phyloP scores from a whole-genome alignment of 2,113 vertebrate species.

The Stigmatopora nigra region DNA sequence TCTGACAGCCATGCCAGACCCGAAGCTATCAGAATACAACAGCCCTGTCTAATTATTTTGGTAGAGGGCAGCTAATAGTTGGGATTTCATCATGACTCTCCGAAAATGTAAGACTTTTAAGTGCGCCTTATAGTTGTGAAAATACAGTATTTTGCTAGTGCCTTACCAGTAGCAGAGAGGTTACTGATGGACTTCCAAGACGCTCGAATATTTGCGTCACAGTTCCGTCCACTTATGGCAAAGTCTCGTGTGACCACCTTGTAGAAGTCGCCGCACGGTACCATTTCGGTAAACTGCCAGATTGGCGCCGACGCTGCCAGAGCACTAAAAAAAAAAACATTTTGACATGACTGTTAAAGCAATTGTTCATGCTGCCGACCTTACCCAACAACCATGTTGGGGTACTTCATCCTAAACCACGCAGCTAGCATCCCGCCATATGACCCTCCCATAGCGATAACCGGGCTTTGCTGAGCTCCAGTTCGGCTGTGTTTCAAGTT shows the following conservation, averaged over 20 bases:
- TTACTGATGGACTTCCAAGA: constrained; percentile 83
- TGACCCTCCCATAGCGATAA: constrained; percentile 89
- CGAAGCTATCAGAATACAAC: constrained; percentile 56
- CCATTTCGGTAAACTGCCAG: constrained; percentile 85
- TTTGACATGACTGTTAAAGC: not conserved
- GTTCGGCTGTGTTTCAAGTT: constrained; percentile 68
- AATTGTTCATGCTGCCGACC: constrained; percentile 5
- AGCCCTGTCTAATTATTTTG: too few relatives aligned
- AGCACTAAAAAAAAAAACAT: constrained; percentile 71
- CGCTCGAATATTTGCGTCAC: constrained; percentile 75
- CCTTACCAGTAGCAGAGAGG: constrained; percentile 73
- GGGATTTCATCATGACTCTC: too few relatives aligned
- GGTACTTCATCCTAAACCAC: constrained; percentile 97
- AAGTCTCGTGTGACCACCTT: constrained; percentile 84
- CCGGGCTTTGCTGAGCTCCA: constrained; percentile 74
- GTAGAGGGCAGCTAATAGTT: too few relatives aligned
- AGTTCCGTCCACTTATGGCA: constrained; percentile 71
- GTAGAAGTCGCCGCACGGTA: constrained; percentile 80
- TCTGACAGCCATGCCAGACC: constrained; percentile 82
- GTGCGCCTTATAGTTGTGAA: too few relatives aligned
- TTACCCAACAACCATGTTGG: constrained; percentile 84
- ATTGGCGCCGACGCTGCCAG: constrained; percentile 91
- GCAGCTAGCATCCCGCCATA: constrained; percentile 94
- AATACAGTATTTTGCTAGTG: not conserved
- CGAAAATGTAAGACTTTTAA: too few relatives aligned